These are phyloP conservation scores for Aporophyla nigra DNA, from an alignment of 2,888 invertebrate genomes.

Conservation along the genomic window DNA sequence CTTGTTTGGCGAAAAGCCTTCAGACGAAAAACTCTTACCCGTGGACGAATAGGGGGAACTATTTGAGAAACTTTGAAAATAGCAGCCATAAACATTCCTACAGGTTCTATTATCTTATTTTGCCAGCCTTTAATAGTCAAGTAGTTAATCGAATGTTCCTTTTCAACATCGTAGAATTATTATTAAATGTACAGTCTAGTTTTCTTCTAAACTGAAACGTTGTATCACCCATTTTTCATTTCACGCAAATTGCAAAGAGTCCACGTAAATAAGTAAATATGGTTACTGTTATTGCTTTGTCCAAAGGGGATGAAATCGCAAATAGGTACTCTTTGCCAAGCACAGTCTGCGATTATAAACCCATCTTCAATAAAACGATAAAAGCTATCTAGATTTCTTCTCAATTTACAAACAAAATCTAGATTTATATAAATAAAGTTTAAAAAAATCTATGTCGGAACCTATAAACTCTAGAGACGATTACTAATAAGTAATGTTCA, in stretches of 20 bases:
- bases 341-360: neutral
- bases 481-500: neutral
- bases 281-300: slow-evolving; percentile 7
- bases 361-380: neutral
- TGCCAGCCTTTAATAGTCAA: neutral
- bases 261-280: slow-evolving; percentile 10
- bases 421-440: neutral
- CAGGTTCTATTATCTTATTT: slow-evolving; percentile 10
- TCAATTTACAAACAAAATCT: neutral
- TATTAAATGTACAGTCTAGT: neutral
- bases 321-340: slow-evolving; percentile 8
- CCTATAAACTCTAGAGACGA: neutral
- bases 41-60: slow-evolving; percentile 33
- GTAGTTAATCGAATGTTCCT: neutral
- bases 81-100: slow-evolving; percentile 2
- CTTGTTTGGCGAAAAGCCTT: neutral
- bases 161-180: neutral
- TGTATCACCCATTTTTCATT: slow-evolving; percentile 5
- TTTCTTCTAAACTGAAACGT: slow-evolving; percentile 8
- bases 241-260: slow-evolving; percentile 6
- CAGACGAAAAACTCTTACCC: neutral
- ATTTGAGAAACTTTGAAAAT: slow-evolving; percentile 1
- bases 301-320: slow-evolving; percentile 6
- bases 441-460: neutral
- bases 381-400: neutral